Evolutionary conservation across 35 echinoderm and acorn worm genomes (phyloP), one percentile per base, ranked within the genome.

Genomic region (Amphiura filiformis): DNA sequence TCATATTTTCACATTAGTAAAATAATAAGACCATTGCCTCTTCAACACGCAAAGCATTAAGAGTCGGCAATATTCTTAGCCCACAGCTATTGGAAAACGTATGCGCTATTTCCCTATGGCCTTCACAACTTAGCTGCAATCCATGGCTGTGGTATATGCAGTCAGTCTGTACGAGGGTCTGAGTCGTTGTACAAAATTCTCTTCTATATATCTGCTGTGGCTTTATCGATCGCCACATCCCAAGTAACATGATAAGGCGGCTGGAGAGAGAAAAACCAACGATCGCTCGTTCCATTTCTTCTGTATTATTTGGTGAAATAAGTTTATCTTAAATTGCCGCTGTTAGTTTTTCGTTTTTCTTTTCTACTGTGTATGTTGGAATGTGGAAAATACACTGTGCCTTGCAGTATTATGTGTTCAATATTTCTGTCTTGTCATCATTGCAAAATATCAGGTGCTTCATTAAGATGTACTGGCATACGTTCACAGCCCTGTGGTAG

Each of bases 21-120:
- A 70, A 70, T 70, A 70, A 70, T 70, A 52, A 70, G 61, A 70
- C 61, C 61, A 30, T 70, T 70, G 61, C 61, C 61, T 70, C 61
- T 70, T 47, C 41, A 70, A 70, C 28, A 30, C 28, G 61, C 61
- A 18, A 70, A 23, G 61, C 61, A 70, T 70, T 70, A 30, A 70
- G 61, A 70, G 28, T 3, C 26, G 7, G 28, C 11, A 30, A 70
- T 26, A 26, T 70, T 70, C 61, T n/a, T 70, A 2, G 61, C 61
- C 61, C 61, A 26, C 26, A 70, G 61, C 61, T 70, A 70, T 52
- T 70, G 61, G 17, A 70, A 52, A 70, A 70, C 28, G 61, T 70
- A 30, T 15, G 9, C 26, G 61, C 61, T 11, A 15, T 15, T 70
- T 70, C 61, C 61, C 28, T 52, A n/a, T 70, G 61, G 11, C 28